Percentiles rank a stretch among this genome's conserved stretches.
These are phyloP conservation scores for Sebastes schlegelii DNA, from an alignment of 2,113 vertebrate species.

Conservation along the genomic window DNA sequence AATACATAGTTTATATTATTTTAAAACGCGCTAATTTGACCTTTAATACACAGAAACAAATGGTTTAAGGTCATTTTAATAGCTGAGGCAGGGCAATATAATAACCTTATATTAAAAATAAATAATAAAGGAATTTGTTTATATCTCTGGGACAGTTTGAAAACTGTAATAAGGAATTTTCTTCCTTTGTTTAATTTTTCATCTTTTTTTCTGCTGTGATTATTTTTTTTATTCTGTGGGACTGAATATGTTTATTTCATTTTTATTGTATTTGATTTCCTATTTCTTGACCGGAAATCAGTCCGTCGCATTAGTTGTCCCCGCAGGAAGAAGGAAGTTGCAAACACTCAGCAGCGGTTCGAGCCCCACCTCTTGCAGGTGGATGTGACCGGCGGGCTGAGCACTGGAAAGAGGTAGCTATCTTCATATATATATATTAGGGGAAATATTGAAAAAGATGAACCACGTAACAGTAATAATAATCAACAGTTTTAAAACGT, in stretches of 20 bases:
- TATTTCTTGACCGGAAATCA: conserved; percentile 46
- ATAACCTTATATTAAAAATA: too few relatives aligned
- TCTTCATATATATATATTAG: not conserved
- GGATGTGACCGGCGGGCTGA: conserved; percentile 24
- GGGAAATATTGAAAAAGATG: not conserved
- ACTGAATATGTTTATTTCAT: not conserved
- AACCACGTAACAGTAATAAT: rapidly evolving
- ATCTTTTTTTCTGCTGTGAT: too few relatives aligned
- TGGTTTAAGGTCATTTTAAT: not conserved
- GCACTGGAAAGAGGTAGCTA: conserved; percentile 36
- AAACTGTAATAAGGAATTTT: too few relatives aligned
- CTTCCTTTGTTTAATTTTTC: too few relatives aligned
- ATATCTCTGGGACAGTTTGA: not conserved
- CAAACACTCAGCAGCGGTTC: conserved; percentile 1
- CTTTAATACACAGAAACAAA: not conserved
- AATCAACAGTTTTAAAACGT: not conserved
- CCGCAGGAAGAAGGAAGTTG: conserved; percentile 65
- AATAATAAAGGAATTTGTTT: not conserved
- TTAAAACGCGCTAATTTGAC: not conserved
- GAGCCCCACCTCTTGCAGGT: conserved; percentile 30
- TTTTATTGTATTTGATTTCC: not conserved
- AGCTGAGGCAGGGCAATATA: too few relatives aligned
- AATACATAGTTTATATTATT: not conserved
- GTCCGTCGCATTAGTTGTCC: conserved; percentile 42
- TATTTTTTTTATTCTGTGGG: not conserved